phyloP scores from a whole-genome alignment of 2,113 vertebrate species.

The Callochromis pleurospilus region DNA sequence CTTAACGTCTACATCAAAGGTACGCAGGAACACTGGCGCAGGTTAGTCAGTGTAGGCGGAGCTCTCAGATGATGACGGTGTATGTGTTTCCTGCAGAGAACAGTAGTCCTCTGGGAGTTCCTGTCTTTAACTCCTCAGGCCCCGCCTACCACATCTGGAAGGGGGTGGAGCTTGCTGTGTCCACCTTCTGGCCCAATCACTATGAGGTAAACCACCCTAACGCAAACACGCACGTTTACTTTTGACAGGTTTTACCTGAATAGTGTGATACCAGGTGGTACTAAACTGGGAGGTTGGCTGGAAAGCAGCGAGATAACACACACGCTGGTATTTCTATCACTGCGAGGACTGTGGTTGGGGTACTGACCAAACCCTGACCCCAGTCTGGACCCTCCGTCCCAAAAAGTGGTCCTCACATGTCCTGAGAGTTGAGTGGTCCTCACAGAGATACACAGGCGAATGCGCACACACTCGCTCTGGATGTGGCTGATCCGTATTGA shows the following conservation, averaged over 20 bases:
- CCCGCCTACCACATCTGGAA: conserved; percentile 80
- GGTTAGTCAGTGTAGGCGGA: not conserved
- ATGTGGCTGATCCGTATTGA: not conserved
- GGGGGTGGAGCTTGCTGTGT: conserved; percentile 88
- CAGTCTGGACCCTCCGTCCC: not conserved
- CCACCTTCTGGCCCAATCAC: conserved; percentile 94
- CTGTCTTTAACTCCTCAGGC: conserved; percentile 85
- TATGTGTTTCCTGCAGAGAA: conserved; percentile 71
- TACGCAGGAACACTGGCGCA: not conserved
- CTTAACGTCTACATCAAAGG: conserved; percentile 85
- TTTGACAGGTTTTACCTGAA: not conserved
- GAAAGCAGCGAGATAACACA: not conserved
- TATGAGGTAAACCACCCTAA: conserved; percentile 82
- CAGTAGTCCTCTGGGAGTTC: conserved; percentile 81
- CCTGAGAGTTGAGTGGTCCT: not conserved
- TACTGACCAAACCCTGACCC: not conserved
- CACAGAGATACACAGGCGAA: not conserved
- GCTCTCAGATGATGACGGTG: not conserved
- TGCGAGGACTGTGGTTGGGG: not conserved
- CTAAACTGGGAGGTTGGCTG: not conserved
- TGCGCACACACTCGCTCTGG: not conserved
- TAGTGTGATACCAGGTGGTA: not conserved
- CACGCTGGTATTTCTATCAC: not conserved
- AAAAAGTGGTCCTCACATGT: not conserved
- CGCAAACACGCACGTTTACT: not conserved